phyloP scores from a whole-genome alignment of 2,797 vertebrate species.

The Macrochelys suwanniensis region DNA sequence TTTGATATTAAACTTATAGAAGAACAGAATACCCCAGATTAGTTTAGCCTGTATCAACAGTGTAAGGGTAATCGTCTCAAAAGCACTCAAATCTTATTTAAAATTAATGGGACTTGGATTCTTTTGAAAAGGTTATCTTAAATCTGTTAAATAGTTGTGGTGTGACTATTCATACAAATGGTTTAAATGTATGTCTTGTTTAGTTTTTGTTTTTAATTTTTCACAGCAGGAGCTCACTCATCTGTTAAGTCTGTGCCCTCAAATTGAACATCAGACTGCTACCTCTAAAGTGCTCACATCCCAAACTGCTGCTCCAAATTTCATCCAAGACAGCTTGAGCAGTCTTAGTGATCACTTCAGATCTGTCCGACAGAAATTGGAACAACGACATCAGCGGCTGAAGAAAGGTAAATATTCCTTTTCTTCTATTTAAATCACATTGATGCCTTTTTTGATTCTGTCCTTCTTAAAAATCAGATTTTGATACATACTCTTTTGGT shows the following conservation, averaged over 20 bases:
- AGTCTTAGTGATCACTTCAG: conserved; percentile 80
- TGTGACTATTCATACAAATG: neutral
- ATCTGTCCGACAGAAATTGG: conserved; percentile 83
- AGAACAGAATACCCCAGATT: neutral
- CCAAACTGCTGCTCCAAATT: conserved; percentile 73
- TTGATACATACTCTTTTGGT: neutral
- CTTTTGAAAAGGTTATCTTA: neutral
- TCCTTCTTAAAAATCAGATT: neutral
- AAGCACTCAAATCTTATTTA: neutral
- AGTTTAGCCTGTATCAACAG: neutral
- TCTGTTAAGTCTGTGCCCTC: conserved; percentile 78
- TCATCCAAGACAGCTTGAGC: conserved; percentile 83
- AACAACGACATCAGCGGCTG: conserved; percentile 80
- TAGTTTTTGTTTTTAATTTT: conserved; percentile 32
- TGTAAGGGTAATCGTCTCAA: neutral
- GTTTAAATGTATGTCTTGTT: neutral
- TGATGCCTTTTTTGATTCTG: neutral
- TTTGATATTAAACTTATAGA: neutral
- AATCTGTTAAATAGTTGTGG: neutral
- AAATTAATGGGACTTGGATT: neutral
- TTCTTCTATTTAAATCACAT: neutral
- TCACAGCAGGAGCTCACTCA: conserved; percentile 82
- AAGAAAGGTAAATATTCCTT: conserved; percentile 82
- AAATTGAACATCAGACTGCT: conserved; percentile 81
- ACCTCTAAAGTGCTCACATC: conserved; percentile 78